Evolutionary conservation across 2,113 vertebrate species (phyloP).

Genomic region (Xiphophorus hellerii): DNA sequence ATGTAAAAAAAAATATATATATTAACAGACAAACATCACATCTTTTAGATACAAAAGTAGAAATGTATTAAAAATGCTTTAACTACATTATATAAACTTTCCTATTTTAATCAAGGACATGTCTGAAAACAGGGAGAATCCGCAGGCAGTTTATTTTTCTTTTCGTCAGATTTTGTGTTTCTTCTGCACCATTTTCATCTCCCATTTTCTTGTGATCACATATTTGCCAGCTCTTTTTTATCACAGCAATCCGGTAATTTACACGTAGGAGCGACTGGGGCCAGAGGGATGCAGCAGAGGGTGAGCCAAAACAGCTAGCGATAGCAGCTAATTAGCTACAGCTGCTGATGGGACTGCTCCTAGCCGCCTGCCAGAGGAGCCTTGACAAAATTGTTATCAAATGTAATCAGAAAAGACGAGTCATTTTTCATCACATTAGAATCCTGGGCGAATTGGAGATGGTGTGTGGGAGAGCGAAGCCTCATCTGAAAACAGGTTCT

Average conservation of each 20-base stretch:
- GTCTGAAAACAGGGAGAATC: constrained; percentile 11
- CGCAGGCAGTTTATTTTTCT: not conserved
- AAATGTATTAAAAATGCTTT: constrained; percentile 26
- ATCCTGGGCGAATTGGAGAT: constrained; percentile 53
- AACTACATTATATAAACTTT: not conserved
- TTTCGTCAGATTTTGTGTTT: constrained; percentile 6
- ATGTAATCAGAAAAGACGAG: constrained; percentile 78
- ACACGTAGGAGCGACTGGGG: constrained; percentile 68
- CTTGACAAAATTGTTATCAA: constrained; percentile 85
- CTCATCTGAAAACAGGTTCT: constrained; percentile 30
- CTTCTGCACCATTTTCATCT: constrained; percentile 24
- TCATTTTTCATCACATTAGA: constrained; percentile 71
- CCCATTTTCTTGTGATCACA: constrained; percentile 27
- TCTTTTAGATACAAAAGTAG: constrained; percentile 5
- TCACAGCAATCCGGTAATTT: constrained; percentile 79
- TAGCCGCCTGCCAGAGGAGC: constrained; percentile 72
- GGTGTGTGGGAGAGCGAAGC: constrained; percentile 17
- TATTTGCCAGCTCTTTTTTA: constrained; percentile 66
- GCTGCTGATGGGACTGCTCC: constrained; percentile 86
- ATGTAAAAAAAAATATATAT: not conserved
- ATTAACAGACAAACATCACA: not conserved
- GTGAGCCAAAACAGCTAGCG: constrained; percentile 84
- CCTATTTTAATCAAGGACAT: constrained; percentile 22
- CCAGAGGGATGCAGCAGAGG: constrained; percentile 65
- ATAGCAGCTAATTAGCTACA: constrained; percentile 87